Conservation (phyloP, 2,888 invertebrate species). For the Pyrgus malvae region DNA sequence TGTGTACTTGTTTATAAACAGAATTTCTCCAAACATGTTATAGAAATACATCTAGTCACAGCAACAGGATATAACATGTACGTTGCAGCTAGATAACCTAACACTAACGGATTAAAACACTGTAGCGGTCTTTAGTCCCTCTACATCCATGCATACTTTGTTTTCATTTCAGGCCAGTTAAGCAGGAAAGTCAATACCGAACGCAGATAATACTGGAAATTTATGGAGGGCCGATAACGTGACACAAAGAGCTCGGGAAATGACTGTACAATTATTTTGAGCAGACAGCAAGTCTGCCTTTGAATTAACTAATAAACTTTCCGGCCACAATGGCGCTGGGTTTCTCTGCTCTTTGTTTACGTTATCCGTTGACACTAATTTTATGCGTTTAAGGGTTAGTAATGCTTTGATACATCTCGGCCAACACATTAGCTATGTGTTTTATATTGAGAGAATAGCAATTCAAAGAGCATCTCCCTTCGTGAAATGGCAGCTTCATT, state of each 20-base stretch:
- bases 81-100: neutral
- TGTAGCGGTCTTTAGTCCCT: neutral
- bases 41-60: neutral
- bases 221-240: constrained; percentile 23
- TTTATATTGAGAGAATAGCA: too few species aligned
- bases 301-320: constrained; percentile 26
- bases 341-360: constrained; percentile 24
- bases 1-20: too few species aligned
- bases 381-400: constrained; percentile 1
- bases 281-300: constrained; percentile 15
- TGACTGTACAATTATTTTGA: constrained; percentile 27
- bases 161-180: constrained; percentile 29
- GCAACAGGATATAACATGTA: neutral
- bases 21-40: neutral
- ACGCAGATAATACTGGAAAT: constrained; percentile 23
- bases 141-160: constrained; percentile 35
- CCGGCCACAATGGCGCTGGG: constrained; percentile 8
- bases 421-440: too few species aligned
- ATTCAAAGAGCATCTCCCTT: too few species aligned
- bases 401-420: neutral
- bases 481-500: too few species aligned
- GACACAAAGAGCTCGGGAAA: constrained; percentile 21
- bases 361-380: constrained; percentile 18
- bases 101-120: neutral
- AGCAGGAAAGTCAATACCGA: constrained; percentile 29